phyloP scores from a whole-genome alignment of 2,113 vertebrate genomes.

The Mustelus asterias region DNA sequence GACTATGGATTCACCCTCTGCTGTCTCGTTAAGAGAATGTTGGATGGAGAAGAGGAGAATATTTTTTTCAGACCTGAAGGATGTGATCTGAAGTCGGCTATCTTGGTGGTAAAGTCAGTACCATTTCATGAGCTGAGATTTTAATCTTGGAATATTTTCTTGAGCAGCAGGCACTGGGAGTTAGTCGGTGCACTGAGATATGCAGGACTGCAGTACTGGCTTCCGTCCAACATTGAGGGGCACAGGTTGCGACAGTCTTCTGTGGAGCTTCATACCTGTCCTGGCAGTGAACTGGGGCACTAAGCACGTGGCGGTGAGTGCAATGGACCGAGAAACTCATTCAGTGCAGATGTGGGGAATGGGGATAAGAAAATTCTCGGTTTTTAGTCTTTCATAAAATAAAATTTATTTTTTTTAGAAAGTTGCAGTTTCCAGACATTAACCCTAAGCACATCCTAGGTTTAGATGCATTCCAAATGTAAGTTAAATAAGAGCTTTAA shows the following conservation, averaged over 20 bases:
- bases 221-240: background rate
- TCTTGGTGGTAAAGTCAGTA: background rate
- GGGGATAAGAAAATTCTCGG: background rate
- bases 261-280: background rate
- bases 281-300: background rate
- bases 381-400: background rate
- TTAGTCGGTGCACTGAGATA: background rate
- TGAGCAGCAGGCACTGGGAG: background rate
- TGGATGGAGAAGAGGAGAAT: background rate
- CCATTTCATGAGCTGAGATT: no score
- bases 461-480: background rate
- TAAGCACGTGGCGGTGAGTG: background rate
- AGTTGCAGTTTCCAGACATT: background rate
- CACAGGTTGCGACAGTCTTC: background rate
- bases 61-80: background rate
- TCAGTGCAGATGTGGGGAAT: background rate
- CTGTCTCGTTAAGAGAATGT: background rate
- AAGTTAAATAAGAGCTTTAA: background rate
- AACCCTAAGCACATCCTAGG: background rate
- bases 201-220: slow-evolving; percentile 24
- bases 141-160: background rate
- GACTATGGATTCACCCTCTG: background rate
- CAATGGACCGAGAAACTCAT: background rate
- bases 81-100: background rate
- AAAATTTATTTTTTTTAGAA: background rate